phyloP scores from a whole-genome alignment of 2,113 vertebrate species.

The Toxostoma redivivum region DNA sequence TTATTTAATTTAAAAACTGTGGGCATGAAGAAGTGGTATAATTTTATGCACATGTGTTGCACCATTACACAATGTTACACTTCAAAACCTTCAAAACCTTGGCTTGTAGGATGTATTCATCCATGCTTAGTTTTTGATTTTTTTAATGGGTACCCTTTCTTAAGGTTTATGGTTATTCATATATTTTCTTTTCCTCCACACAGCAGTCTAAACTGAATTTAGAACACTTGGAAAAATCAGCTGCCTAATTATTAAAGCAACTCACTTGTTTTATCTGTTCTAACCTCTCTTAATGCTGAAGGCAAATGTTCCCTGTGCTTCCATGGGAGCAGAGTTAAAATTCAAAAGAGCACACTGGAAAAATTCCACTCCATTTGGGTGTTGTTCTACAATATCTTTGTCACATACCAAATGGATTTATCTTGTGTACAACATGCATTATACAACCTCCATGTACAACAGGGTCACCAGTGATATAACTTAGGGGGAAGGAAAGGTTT shows the following conservation, averaged over 20 bases:
- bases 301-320: background rate
- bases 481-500: background rate
- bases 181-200: background rate
- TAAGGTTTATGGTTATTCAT: background rate
- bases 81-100: background rate
- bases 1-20: background rate
- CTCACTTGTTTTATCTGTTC: background rate
- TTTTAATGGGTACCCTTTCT: background rate
- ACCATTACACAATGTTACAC: background rate
- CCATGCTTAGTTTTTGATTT: background rate
- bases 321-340: background rate
- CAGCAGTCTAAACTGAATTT: background rate
- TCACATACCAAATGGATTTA: background rate
- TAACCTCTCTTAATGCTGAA: background rate
- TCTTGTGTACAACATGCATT: background rate
- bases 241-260: slow-evolving; percentile 7
- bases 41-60: background rate
- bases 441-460: background rate
- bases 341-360: background rate
- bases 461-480: background rate
- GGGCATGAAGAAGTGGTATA: background rate
- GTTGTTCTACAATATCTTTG: background rate
- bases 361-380: background rate
- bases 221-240: background rate
- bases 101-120: background rate